Conservation (phyloP, 2,888 invertebrate genomes). For the Pantelozetes paolii region DNA sequence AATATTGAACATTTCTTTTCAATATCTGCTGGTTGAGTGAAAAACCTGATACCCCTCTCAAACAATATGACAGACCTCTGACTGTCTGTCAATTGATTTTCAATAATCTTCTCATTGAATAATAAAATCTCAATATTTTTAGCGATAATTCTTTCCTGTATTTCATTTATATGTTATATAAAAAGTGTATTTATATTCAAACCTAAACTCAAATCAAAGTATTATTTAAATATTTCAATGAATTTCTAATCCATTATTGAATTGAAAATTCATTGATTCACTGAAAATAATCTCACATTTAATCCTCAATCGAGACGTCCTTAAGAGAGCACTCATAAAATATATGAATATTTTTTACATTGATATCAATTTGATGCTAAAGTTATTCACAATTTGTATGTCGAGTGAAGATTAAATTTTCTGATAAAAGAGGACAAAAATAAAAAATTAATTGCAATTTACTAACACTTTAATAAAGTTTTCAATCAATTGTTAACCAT, state of each 20-base stretch:
- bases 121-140: neutral
- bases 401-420: neutral
- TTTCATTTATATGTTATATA: neutral
- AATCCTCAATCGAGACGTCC: neutral
- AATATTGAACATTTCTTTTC: neutral
- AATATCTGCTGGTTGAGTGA: neutral
- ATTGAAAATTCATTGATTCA: no score
- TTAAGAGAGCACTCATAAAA: neutral
- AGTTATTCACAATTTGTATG: neutral
- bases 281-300: neutral
- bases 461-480: no score
- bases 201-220: neutral
- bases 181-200: neutral
- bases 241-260: no score
- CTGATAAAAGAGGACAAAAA: no score
- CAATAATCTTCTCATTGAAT: neutral
- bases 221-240: no score
- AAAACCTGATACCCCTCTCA: neutral
- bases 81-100: neutral
- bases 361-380: neutral
- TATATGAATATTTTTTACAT: neutral
- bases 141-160: neutral
- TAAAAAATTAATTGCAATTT: no score
- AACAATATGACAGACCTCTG: neutral
- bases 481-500: no score